Base-by-base conservation (phyloP, 2,888 invertebrate genomes). In the Cheilosia vulpina region DNA sequence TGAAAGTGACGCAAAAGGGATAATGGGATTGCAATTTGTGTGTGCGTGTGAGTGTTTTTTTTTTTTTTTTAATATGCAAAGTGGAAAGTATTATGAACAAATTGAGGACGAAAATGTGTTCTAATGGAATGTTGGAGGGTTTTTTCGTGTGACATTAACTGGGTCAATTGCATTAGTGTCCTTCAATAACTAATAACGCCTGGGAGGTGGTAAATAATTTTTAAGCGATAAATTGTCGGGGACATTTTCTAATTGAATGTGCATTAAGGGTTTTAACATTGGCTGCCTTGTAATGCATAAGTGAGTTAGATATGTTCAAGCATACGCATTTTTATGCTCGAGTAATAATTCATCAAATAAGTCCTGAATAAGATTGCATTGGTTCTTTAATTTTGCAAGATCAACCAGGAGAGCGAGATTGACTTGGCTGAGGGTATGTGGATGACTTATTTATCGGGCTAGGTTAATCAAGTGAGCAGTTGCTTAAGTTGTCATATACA, bases 111-210 rank as follows among this genome's bases (percentile, higher is more conserved):
- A 63, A 41, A 63, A 41, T 15, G 41, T 50, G 65, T 21, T 21
- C 47, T 71, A 76, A 77, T 60, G 45, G 65, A 19, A 27, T 15
- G n/a, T 13, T 66, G 52, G 53, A 52, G 50, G 34, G 62, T 69
- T 34, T 27, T 41, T 27, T 65, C 6, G 19, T 31, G 17, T 65
- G 52, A 2, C 58, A 52, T 65, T 47, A 84, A 79, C 58, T 84
- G 65, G 83, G 79, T 84, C 79, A 84, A 75, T 75, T 84, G 69
- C 69, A 65, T 45, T 75, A 57, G 78, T 78, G 55, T 43, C 21
- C 31, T 21, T 82, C 19, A 55, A 77, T 24, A 63, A 27, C 2
- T 60, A 7, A 55, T 52, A 17, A 53, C 53, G 66, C 27, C 24
- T 2, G 11, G 19, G 52, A 27, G n/a, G 34, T 68, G 43, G 58